These are phyloP conservation scores for Chaenodraco wilsoni DNA, from an alignment of 2,797 vertebrate genomes.

Conservation along the genomic window DNA sequence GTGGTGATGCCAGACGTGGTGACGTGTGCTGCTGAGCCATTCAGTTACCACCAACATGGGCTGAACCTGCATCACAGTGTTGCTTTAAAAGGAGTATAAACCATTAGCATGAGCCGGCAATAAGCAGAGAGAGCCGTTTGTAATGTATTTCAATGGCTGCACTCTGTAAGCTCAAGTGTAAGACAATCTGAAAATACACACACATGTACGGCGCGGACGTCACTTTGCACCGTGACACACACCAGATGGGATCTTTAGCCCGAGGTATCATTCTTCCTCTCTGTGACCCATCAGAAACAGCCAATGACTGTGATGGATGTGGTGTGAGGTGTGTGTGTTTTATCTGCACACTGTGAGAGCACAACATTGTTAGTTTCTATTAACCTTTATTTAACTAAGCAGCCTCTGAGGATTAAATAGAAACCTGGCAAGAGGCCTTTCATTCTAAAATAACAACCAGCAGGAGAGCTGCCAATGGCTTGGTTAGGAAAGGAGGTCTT, in stretches of 20 bases:
- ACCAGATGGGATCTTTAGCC: constrained; percentile 59
- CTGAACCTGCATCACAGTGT: constrained; percentile 25
- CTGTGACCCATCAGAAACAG: constrained; percentile 51
- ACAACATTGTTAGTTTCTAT: constrained; percentile 45
- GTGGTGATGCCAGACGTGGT: constrained; percentile 27
- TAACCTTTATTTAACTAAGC: constrained; percentile 61
- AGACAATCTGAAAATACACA: constrained; percentile 26
- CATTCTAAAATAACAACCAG: constrained; percentile 63
- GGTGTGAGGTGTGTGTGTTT: constrained; percentile 22
- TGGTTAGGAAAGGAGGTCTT: constrained; percentile 32
- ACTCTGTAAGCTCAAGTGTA: constrained; percentile 27
- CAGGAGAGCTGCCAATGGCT: constrained; percentile 51
- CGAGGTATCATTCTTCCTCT: constrained; percentile 34
- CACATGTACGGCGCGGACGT: not conserved
- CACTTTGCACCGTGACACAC: constrained; percentile 37
- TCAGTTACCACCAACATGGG: constrained; percentile 30
- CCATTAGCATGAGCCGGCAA: constrained; percentile 2
- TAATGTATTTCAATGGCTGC: constrained; percentile 9
- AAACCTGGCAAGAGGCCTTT: constrained; percentile 52
- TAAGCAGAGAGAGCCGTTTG: constrained; percentile 5
- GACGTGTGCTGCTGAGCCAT: constrained; percentile 15
- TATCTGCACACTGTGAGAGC: constrained; percentile 16
- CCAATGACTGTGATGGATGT: constrained; percentile 41
- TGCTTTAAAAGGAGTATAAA: constrained; percentile 40
- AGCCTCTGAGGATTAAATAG: constrained; percentile 38